Evolutionary conservation across 1,140 invertebrate genomes (phyloP), one percentile per base, ranked within the genome.

Genomic region (Proctacanthus coquilletti): DNA sequence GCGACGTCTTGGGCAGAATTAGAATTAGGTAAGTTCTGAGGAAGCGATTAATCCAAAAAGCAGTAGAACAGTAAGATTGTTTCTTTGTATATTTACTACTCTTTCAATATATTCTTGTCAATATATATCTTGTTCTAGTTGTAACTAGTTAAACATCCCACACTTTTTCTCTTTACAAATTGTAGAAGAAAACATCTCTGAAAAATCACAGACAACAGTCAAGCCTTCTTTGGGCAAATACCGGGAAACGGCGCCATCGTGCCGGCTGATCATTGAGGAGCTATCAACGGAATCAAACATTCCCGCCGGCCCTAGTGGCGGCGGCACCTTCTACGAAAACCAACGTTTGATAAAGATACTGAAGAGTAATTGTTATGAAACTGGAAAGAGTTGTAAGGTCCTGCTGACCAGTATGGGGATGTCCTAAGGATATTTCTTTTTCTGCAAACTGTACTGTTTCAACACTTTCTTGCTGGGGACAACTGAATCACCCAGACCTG

Each of bases 401-500:
- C 42, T 40, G 14, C 39, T 54, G 8, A 44, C 50, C 18, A 41
- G 47, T 10, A 41, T 34, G 11, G 54, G 54, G n/a, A 29, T 56
- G 15, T 47, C 60, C 41, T 53, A 49, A 39, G 36, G n/a, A 39
- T 61, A 52, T 43, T 58, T 56, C 44, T 58, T 34, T 62, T 63
- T 64, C 42, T 63, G 57, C 43, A 61, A 46, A 46, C 74, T 73
- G 49, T 84, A 84, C 56, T 77, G 69, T 61, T 84, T 83, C 51
- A 88, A 70, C 5, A 87, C 81, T 65, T 80, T 84, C 51, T 91
- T 85, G 5, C 84, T 75, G 23, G 87, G 87, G 18, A 83, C 63
- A 14, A 93, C 52, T n/a, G 64, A 68, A 50, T 84, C 73, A 10
- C 72, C 70, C 3, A 93, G 52, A 0, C 87, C 87, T 36, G 82